These are phyloP conservation scores for Graphium colonna DNA, from an alignment of 2,888 invertebrate species.

Conservation along the genomic window DNA sequence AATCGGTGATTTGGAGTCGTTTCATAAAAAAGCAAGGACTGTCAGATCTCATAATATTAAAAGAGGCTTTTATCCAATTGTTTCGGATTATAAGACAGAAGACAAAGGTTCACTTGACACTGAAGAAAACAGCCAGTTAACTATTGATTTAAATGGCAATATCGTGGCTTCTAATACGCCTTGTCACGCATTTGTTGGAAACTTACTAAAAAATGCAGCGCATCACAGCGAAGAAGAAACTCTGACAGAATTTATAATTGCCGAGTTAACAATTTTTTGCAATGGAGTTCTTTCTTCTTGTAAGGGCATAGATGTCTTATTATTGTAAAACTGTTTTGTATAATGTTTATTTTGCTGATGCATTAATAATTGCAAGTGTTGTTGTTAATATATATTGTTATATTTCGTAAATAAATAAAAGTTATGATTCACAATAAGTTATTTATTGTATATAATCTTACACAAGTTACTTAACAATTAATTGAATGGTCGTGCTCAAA, in stretches of 20 bases:
- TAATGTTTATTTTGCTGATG: conserved; percentile 31
- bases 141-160: conserved; percentile 65
- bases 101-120: conserved; percentile 12
- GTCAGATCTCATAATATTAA: neutral
- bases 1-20: conserved; percentile 27
- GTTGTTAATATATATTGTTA: conserved; percentile 21
- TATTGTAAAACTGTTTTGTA: conserved; percentile 46
- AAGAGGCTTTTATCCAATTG: conserved; percentile 30
- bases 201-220: conserved; percentile 53
- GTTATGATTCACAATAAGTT: conserved; percentile 35
- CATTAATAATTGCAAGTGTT: too few species aligned
- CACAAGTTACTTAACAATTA: conserved; percentile 19
- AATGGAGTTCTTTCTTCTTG: conserved; percentile 65
- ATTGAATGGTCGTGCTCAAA: conserved; percentile 63
- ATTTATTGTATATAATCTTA: conserved; percentile 38
- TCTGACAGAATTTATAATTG: conserved; percentile 59
- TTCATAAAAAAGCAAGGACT: conserved; percentile 32
- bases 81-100: conserved; percentile 30
- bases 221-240: conserved; percentile 47
- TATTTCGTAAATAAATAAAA: conserved; percentile 30
- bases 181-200: conserved; percentile 69
- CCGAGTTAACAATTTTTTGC: conserved; percentile 65
- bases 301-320: conserved; percentile 63
- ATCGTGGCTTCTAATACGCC: conserved; percentile 57
- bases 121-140: conserved; percentile 32